phyloP scores from a whole-genome alignment of 2,113 vertebrate species.

The Nycticebus coucang region DNA sequence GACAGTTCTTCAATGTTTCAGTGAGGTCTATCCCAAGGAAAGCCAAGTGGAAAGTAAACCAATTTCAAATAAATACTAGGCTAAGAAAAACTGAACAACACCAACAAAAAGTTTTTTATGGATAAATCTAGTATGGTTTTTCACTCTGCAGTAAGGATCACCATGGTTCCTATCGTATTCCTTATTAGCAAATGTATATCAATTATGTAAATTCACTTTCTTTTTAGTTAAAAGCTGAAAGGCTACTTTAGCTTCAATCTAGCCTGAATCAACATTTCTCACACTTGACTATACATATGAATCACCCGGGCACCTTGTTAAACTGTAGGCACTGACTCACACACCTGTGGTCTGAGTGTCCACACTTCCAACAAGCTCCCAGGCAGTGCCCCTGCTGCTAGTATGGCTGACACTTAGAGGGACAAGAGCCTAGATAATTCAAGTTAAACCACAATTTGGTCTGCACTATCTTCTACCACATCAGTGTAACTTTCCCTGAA shows the following conservation, averaged over 20 bases:
- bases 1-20: neutral
- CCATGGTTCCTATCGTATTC: neutral
- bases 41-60: neutral
- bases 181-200: neutral
- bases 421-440: neutral
- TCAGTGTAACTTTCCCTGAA: neutral
- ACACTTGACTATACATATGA: neutral
- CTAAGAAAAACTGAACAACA: neutral
- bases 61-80: constrained; percentile 2
- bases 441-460: neutral
- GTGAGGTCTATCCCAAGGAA: neutral
- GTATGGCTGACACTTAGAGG: neutral
- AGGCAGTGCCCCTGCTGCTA: neutral
- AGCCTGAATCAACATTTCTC: neutral
- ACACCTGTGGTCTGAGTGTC: neutral
- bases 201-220: neutral
- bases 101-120: neutral
- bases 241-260: neutral
- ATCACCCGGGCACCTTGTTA: neutral
- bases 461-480: neutral
- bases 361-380: neutral
- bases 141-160: neutral
- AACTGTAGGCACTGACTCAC: neutral
- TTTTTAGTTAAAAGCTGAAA: constrained; percentile 7
- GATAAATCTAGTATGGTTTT: neutral